Evolutionary conservation across 1,140 invertebrate species (phyloP).

Genomic region (Aphaenogaster rudis): DNA sequence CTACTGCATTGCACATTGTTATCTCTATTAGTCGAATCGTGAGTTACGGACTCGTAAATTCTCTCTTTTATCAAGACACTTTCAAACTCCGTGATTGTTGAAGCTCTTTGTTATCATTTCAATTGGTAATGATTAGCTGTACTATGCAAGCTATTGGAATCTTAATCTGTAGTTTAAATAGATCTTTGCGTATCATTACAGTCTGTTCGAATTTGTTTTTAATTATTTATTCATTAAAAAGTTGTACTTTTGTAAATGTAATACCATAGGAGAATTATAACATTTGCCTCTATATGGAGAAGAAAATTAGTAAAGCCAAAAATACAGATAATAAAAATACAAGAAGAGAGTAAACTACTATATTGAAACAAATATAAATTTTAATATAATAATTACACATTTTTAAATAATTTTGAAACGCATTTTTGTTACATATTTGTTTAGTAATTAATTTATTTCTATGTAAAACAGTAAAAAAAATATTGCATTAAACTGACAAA

Average conservation of each 20-base stretch:
- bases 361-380: background rate
- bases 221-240: background rate
- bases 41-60: conserved; percentile 35
- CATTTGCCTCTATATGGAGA: background rate
- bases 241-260: background rate
- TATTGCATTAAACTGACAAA: background rate
- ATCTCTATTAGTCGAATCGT: conserved; percentile 57
- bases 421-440: background rate
- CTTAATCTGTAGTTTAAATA: background rate
- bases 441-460: background rate
- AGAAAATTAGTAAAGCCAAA: background rate
- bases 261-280: background rate
- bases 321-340: background rate
- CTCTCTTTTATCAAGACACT: conserved; percentile 23
- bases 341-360: background rate
- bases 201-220: background rate
- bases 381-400: background rate
- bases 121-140: background rate
- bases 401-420: conserved; percentile 18
- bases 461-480: background rate
- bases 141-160: background rate
- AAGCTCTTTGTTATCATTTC: background rate
- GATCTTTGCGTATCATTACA: background rate
- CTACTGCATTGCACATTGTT: conserved; percentile 39
- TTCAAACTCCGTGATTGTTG: background rate